phyloP scores from a whole-genome alignment of 2,113 vertebrate genomes.

The Erinaceus europaeus region DNA sequence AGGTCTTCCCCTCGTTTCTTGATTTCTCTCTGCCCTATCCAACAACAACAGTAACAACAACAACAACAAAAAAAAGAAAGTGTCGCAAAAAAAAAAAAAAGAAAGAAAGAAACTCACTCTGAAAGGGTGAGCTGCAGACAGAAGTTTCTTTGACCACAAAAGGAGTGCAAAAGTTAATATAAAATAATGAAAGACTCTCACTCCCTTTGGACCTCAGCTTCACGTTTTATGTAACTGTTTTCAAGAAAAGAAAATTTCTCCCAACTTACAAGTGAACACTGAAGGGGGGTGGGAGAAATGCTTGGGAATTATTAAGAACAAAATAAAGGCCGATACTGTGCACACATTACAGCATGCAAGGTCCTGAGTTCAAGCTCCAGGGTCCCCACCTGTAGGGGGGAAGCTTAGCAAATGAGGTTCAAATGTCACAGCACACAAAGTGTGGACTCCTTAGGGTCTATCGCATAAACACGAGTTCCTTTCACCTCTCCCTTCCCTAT shows the following conservation, averaged over 20 bases:
- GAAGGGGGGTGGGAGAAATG: background rate
- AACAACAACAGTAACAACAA: too few relatives aligned
- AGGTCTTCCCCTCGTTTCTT: too few relatives aligned
- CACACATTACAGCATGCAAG: background rate
- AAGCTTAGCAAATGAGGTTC: background rate
- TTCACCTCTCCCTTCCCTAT: background rate
- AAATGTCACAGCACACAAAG: background rate
- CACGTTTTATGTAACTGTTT: too few relatives aligned
- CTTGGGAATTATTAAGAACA: background rate
- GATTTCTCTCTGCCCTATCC: too few relatives aligned
- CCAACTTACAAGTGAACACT: background rate
- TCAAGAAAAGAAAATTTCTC: background rate
- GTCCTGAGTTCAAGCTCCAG: background rate
- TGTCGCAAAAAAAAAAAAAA: too few relatives aligned
- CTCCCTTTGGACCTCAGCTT: too few relatives aligned
- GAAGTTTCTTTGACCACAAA: background rate
- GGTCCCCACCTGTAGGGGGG: background rate
- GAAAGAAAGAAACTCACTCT: too few relatives aligned
- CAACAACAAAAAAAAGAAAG: too few relatives aligned
- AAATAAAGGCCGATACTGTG: background rate
- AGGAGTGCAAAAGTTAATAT: background rate
- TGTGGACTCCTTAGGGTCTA: background rate
- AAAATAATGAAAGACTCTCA: too few relatives aligned
- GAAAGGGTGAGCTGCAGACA: too few relatives aligned
- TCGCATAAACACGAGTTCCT: background rate